A percentile compares a stretch with the other conserved stretches of the same genome.
phyloP scores from a whole-genome alignment of 2,113 vertebrate genomes.

The Daphoenositta chrysoptera region DNA sequence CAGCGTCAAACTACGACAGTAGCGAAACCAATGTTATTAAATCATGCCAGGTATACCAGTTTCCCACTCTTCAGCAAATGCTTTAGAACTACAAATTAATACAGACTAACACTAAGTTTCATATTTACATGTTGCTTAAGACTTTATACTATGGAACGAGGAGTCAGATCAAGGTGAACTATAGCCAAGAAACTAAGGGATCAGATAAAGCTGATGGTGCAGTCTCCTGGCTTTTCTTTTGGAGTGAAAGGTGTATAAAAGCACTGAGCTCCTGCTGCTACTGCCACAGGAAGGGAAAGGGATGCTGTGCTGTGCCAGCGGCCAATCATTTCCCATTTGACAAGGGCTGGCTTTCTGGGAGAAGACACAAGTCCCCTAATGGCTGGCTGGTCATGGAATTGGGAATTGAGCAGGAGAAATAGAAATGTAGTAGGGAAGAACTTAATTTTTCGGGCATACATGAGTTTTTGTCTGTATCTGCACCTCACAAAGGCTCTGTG shows the following conservation, averaged over 20 bases:
- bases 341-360: background rate
- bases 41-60: background rate
- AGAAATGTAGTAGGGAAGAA: background rate
- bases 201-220: background rate
- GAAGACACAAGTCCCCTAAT: background rate
- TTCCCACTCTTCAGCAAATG: background rate
- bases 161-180: background rate
- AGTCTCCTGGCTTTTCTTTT: background rate
- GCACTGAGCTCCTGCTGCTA: background rate
- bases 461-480: background rate
- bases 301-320: accelerated
- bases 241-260: background rate
- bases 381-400: background rate
- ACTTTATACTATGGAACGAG: background rate
- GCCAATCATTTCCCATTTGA: background rate
- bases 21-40: accelerated
- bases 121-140: background rate
- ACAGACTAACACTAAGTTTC: background rate
- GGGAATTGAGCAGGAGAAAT: background rate
- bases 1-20: background rate
- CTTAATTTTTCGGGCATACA: background rate
- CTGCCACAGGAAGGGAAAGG: background rate
- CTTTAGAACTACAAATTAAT: background rate
- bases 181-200: background rate
- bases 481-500: background rate